Evolutionary conservation across 2,113 vertebrate genomes (phyloP).

Genomic region (Equus przewalskii): DNA sequence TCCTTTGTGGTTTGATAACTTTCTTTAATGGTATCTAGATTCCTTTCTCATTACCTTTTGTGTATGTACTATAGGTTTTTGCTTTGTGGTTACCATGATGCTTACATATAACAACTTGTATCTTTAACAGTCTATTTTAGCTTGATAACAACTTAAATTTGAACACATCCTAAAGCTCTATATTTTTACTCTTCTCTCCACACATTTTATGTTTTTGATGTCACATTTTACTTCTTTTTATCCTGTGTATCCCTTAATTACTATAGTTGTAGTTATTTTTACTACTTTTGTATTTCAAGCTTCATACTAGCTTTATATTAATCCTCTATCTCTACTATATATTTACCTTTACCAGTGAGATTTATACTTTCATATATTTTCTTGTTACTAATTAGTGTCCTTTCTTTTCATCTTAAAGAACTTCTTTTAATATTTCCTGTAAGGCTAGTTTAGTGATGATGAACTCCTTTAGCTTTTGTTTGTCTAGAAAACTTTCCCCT

Average conservation of each 20-base stretch:
- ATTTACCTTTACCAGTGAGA: background rate
- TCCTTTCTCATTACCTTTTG: background rate
- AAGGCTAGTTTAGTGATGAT: background rate
- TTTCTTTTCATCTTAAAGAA: background rate
- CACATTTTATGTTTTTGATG: background rate
- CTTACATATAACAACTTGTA: background rate
- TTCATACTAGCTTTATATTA: background rate
- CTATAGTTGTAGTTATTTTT: background rate
- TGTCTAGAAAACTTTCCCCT: background rate
- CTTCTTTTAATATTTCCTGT: background rate
- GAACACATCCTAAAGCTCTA: background rate
- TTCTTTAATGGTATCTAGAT: background rate
- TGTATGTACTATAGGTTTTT: background rate
- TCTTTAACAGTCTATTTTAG: background rate
- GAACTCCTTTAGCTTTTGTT: background rate
- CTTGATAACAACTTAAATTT: background rate
- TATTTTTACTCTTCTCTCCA: background rate
- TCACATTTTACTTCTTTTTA: background rate
- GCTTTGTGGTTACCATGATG: background rate
- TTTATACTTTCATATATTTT: background rate
- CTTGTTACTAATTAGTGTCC: background rate
- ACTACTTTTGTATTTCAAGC: background rate
- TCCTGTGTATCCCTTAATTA: background rate
- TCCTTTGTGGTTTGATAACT: background rate
- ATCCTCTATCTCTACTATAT: background rate